Conservation (phyloP, 2,797 vertebrate genomes). For the Amblyopsis hoosieri region DNA sequence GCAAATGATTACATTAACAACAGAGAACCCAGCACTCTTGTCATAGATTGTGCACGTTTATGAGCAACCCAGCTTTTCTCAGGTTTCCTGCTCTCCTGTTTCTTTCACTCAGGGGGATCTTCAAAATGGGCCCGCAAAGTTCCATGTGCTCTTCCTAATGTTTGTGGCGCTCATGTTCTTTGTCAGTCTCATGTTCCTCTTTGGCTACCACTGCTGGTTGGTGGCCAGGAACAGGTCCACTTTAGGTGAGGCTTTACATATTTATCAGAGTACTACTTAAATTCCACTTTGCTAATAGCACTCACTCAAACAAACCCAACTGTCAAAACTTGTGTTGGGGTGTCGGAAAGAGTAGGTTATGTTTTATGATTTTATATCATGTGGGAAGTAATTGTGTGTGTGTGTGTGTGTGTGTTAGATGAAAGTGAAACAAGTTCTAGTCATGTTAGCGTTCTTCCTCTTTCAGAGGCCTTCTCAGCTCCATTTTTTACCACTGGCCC, state of each 20-base stretch:
- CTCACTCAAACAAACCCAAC: not conserved
- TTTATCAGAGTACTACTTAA: slow-evolving; percentile 14
- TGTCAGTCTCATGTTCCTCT: slow-evolving; percentile 95
- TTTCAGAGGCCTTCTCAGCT: slow-evolving; percentile 93
- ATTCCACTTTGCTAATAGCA: slow-evolving; percentile 4
- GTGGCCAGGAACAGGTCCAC: slow-evolving; percentile 95
- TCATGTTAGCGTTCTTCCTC: slow-evolving; percentile 13
- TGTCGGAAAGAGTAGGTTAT: not conserved
- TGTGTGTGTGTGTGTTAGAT: not conserved
- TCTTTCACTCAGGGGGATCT: slow-evolving; percentile 81
- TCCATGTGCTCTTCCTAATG: slow-evolving; percentile 95
- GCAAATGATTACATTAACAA: not conserved
- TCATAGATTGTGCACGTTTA: slow-evolving; percentile 6
- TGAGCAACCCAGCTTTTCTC: slow-evolving; percentile 9
- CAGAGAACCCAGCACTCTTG: not conserved
- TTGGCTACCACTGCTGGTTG: slow-evolving; percentile 97
- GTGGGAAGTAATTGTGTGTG: not conserved
- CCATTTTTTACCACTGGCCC: slow-evolving; percentile 90
- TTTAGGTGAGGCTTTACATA: slow-evolving; percentile 82
- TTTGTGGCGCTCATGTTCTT: slow-evolving; percentile 98
- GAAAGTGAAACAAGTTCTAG: slow-evolving; percentile 7
- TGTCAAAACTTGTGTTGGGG: not conserved
- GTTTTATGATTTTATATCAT: not conserved
- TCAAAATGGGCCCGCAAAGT: slow-evolving; percentile 88
- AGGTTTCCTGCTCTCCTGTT: slow-evolving; percentile 26